Evolutionary conservation across 2,113 vertebrate species (phyloP), one percentile per base, ranked within the genome.

Genomic region (Fukomys damarensis): DNA sequence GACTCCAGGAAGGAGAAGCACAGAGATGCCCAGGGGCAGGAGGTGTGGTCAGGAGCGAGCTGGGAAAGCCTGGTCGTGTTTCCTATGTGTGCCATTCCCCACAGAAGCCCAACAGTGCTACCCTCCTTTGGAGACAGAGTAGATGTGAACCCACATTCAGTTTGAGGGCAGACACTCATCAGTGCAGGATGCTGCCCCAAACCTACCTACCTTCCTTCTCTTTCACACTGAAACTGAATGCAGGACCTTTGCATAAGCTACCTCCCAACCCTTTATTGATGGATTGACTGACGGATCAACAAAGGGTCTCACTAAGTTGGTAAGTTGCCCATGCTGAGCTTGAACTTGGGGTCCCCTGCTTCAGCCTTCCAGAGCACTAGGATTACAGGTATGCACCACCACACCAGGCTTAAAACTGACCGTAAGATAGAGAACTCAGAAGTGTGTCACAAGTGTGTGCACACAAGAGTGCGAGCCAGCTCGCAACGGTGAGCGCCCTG

Each of bases 161-260:
- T 61, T 65, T 80, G 92, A 89, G 97, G 96, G 95, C 63, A 94
- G 93, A 93, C 96, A 93, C 56, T 5, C 16, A 11, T n/a, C 13
- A 12, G 84, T 4, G 10, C 9, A 38, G 30, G 43, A 41, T 1
- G n/a, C 84, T 3, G 2, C 66, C 26, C 4, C 8, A 72, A 72
- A 41, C 54, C 54, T 56, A 16, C 54, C 54, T 56, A 13, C 4
- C 22, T 9, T 22, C 38, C 38, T n/a, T 19, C n/a, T 8, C 20
- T 41, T 72, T 41, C n/a, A 17, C 20, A 12, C 22, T 24, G 68
- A 9, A 38, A 24, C 2, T 26, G 38, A 72, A 26, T 20, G 10
- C 38, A 72, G 10, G 4, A 41, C 24, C 20, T 56, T 41, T 72
- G 9, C 68, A 41, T 41, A 8, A 41, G 20, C 68, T 41, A 41